Base-by-base conservation (phyloP, 2,888 invertebrate species). In the Microctonus brassicae region DNA sequence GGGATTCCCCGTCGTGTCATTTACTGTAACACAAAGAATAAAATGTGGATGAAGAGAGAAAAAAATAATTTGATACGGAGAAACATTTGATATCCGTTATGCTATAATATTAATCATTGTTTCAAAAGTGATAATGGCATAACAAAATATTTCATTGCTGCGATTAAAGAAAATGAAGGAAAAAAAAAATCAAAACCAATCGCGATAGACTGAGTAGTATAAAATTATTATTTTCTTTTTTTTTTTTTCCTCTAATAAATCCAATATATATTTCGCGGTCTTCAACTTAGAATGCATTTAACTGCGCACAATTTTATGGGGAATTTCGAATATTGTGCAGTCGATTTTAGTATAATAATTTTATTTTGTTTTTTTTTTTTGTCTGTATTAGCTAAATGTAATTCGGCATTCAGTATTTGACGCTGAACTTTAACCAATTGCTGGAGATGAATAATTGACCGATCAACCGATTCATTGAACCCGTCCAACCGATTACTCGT, bases 131-230 rank as follows among this genome's bases (percentile, higher is more conserved):
- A 53, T 26, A 17, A 29, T 33, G 22, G 34, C 34, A 53, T 33
- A n/a, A 52, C 10, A 55, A 42, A 36, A 24, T 52, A 29, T 33
- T 39, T 65, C 10, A 34, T 20, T 36, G 62, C 36, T 13, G 20
- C 64, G 55, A 69, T 64, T 60, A 53, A 57, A 34, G 5, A 26
- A 57, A 39, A 42, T 7, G 10, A 22, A 66, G 24, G 33, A 4
- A 20, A 72, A 36, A 42, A 26, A 55, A 60, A 76, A 73, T 73
- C 72, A 73, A 75, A 76, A 73, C 72, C 72, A 73, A 75, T 73
- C 72, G 73, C 75, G 68, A 73, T 76, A 75, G 76, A 76, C 76
- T 76, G 76, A 76, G 73, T 76, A 76, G 76, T 33, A 73, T 75
- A 75, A 69, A 64, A 65, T 62, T 62, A 70, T 57, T 57, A 64